Evolutionary conservation across 2,888 invertebrate genomes (phyloP).

Genomic region (Ecliptopera silaceata): DNA sequence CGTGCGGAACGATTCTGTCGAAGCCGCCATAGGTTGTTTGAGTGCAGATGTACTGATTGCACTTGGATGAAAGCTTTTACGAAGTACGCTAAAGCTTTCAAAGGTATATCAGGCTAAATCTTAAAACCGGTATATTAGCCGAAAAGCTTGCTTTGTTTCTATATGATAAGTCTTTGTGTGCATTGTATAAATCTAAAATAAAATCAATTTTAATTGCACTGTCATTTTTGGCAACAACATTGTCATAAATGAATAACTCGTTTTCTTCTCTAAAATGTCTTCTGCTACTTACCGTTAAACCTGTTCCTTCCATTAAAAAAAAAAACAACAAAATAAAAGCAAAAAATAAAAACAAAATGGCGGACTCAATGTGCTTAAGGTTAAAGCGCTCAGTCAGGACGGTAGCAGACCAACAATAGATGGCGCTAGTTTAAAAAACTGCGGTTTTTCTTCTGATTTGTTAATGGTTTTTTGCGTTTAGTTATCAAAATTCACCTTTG

Average conservation of each 20-base stretch:
- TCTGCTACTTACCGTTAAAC: too few species aligned
- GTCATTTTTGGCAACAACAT: neutral
- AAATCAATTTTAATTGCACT: neutral
- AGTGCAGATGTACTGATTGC: slow-evolving; percentile 15
- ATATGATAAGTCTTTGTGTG: neutral
- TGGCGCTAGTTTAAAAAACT: too few species aligned
- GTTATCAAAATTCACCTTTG: too few species aligned
- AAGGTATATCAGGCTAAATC: neutral
- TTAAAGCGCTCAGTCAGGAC: too few species aligned
- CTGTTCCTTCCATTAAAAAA: slow-evolving; percentile 1
- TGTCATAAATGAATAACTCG: too few species aligned
- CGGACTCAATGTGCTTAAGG: slow-evolving; percentile 26
- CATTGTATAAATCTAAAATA: neutral
- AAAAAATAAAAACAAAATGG: slow-evolving; percentile 21
- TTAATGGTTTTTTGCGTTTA: too few species aligned
- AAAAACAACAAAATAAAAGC: too few species aligned
- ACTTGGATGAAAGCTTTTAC: slow-evolving; percentile 6
- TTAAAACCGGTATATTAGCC: neutral
- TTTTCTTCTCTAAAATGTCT: too few species aligned
- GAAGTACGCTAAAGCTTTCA: neutral
- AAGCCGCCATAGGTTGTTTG: slow-evolving; percentile 3
- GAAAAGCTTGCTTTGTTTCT: neutral
- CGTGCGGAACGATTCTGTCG: slow-evolving; percentile 12
- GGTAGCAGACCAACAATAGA: too few species aligned
- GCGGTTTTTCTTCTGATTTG: too few species aligned